phyloP scores from a whole-genome alignment of 2,888 invertebrate species.

The Dexiosoma caninum region DNA sequence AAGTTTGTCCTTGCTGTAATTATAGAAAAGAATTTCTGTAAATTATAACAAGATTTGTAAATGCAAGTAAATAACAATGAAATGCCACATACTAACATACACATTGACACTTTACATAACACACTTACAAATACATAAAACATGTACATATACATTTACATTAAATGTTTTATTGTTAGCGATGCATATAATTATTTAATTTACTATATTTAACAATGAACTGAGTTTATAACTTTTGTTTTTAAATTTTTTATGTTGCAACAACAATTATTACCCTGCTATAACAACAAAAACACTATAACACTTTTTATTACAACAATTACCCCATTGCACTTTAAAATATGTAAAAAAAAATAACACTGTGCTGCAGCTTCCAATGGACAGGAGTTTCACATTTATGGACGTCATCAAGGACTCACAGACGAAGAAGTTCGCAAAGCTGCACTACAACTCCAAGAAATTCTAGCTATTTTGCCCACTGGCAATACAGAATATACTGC shows the following conservation, averaged over 20 bases:
- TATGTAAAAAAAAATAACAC: background rate
- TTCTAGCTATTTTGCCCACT: conserved; percentile 72
- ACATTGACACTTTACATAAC: background rate
- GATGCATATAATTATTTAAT: too few relatives aligned
- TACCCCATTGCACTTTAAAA: conserved; percentile 1
- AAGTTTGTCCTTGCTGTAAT: background rate
- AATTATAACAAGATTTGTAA: conserved; percentile 3
- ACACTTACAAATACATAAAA: background rate
- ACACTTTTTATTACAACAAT: conserved; percentile 34
- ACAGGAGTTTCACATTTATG: conserved; percentile 74
- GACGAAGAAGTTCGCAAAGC: conserved; percentile 75
- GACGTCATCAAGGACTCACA: conserved; percentile 73
- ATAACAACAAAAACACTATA: conserved; percentile 40
- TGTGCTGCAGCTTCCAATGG: conserved; percentile 57
- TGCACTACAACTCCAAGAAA: conserved; percentile 74
- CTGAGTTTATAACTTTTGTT: conserved; percentile 55
- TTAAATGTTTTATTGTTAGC: too few relatives aligned
- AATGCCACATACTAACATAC: conserved; percentile 21
- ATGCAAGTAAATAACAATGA: conserved; percentile 43
- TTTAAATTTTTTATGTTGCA: conserved; percentile 45
- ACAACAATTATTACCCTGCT: conserved; percentile 14
- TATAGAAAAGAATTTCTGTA: background rate
- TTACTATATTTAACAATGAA: too few relatives aligned
- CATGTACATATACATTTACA: background rate
- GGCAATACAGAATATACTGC: conserved; percentile 75